Percentiles rank a stretch among this genome's conserved stretches.
Evolutionary conservation across 1,140 invertebrate genomes (phyloP).

Genomic region (Atta texana): DNA sequence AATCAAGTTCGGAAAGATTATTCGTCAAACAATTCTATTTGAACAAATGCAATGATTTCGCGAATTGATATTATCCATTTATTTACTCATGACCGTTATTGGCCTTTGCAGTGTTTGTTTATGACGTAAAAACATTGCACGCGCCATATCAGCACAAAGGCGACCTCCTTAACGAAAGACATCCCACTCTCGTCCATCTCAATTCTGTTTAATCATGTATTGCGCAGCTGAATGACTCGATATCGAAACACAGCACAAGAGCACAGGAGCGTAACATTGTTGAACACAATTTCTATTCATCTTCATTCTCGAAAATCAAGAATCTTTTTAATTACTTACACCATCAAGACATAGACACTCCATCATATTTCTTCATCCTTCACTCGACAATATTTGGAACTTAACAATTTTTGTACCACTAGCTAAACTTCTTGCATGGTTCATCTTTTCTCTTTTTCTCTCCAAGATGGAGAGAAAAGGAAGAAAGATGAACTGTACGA

Average conservation of each 20-base stretch:
- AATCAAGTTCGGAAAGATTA: neutral
- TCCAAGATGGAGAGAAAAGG: too few species aligned
- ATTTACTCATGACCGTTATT: conserved; percentile 45
- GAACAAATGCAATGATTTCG: conserved; percentile 41
- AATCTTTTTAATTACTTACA: neutral
- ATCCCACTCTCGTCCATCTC: conserved; percentile 52
- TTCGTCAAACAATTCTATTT: neutral
- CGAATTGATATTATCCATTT: conserved; percentile 34
- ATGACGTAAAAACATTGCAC: conserved; percentile 53
- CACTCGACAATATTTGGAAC: neutral
- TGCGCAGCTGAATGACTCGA: conserved; percentile 58
- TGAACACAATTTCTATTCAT: conserved; percentile 1
- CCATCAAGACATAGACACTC: neutral
- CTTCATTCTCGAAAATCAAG: neutral
- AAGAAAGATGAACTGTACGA: too few species aligned
- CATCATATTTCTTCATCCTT: neutral
- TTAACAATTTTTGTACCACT: neutral
- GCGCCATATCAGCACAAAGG: conserved; percentile 54
- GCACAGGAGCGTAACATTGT: neutral
- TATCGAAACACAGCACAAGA: conserved; percentile 28
- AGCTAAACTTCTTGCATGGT: too few species aligned
- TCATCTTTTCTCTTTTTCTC: too few species aligned
- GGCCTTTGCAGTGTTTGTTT: conserved; percentile 49
- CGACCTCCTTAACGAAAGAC: conserved; percentile 59
- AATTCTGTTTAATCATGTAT: conserved; percentile 57